Evolutionary conservation across 1,140 invertebrate species (phyloP).

Genomic region (Palaemon carinicauda): DNA sequence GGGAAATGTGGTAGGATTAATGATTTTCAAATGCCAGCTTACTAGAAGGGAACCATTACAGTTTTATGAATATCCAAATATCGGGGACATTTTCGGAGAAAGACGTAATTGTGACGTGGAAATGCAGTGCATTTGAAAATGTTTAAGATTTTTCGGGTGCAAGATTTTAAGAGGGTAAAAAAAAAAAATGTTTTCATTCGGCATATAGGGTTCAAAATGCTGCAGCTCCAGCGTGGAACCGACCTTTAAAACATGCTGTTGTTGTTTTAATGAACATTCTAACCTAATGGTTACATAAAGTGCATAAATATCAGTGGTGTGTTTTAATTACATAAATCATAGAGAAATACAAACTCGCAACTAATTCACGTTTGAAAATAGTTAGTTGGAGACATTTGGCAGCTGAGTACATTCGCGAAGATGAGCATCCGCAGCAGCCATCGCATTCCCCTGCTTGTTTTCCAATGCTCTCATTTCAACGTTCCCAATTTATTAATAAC

Average conservation of each 20-base stretch:
- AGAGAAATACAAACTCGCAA: slow-evolving; percentile 15
- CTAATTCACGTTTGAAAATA: slow-evolving; percentile 36
- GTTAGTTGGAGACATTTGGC: slow-evolving; percentile 30
- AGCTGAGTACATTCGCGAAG: slow-evolving; percentile 11
- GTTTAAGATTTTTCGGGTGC: too few relatives aligned
- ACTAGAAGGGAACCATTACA: too few relatives aligned
- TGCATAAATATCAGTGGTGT: neutral
- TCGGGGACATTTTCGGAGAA: too few relatives aligned
- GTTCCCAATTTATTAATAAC: slow-evolving; percentile 45
- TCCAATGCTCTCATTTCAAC: slow-evolving; percentile 43
- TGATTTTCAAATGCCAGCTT: neutral
- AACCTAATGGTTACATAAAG: neutral
- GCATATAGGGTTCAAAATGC: too few relatives aligned
- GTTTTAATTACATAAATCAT: slow-evolving; percentile 6
- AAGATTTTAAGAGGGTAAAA: too few relatives aligned
- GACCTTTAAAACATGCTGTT: neutral
- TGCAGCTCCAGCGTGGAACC: too few relatives aligned
- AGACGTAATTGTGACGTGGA: too few relatives aligned
- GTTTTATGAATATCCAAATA: too few relatives aligned
- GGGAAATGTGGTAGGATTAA: neutral
- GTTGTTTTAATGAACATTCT: neutral
- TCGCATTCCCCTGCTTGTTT: slow-evolving; percentile 24
- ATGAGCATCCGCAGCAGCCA: slow-evolving; percentile 14
- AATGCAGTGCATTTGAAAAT: too few relatives aligned
- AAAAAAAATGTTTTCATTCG: too few relatives aligned